Evolutionary conservation across 2,113 vertebrate genomes (phyloP).

Genomic region (Vulpes lagopus): DNA sequence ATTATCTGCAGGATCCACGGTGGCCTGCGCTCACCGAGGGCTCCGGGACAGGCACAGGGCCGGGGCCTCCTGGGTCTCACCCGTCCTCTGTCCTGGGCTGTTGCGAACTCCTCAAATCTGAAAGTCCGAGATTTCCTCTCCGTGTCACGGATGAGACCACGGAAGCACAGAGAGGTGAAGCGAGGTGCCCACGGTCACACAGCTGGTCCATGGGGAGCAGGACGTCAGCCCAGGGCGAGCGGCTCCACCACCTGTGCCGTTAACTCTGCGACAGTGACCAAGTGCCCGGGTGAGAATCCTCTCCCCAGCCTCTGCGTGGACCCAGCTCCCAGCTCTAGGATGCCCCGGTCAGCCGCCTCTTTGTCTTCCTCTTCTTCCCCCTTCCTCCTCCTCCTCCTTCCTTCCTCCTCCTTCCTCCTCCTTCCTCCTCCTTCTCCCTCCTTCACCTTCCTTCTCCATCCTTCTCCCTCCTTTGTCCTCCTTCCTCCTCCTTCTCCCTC

Average conservation of each 20-base stretch:
- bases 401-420: fast-evolving
- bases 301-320: not conserved
- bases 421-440: no score
- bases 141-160: no score
- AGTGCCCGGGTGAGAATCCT: not conserved
- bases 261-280: fast-evolving
- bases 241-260: not conserved
- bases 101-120: not conserved
- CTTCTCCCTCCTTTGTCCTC: no score
- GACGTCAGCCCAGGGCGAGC: not conserved
- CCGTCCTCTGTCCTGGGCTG: no score
- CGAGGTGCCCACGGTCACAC: not conserved
- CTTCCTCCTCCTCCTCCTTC: fast-evolving
- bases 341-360: not conserved
- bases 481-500: no score
- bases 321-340: not conserved
- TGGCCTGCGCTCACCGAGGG: not conserved
- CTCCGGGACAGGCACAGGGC: not conserved
- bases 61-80: not conserved
- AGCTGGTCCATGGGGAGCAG: not conserved
- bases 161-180: not conserved
- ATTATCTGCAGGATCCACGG: no score
- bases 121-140: not conserved
- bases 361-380: no score
- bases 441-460: fast-evolving